These are phyloP conservation scores for Cryptocheilus praepositus DNA, from an alignment of 2,888 invertebrate species.

Conservation along the genomic window DNA sequence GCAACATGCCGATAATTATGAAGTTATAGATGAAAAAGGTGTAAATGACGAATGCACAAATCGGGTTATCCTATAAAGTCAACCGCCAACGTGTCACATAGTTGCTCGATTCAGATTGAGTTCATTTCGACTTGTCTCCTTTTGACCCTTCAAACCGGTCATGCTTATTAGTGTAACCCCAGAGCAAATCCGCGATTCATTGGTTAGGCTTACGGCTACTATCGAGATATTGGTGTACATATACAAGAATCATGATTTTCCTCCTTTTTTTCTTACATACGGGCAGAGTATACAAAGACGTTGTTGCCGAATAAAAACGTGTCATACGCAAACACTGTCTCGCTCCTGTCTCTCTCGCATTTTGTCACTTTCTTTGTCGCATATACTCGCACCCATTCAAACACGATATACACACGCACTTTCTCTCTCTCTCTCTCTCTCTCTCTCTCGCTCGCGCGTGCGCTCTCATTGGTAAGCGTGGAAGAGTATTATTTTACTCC, in stretches of 20 bases:
- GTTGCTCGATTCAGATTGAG: too few relatives aligned
- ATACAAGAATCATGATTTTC: constrained; percentile 66
- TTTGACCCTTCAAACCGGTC: not conserved
- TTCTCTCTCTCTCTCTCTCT: constrained; percentile 13
- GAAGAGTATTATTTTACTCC: not conserved
- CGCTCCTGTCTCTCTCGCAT: constrained; percentile 14
- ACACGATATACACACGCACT: constrained; percentile 18
- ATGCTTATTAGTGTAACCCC: not conserved
- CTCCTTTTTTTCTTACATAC: constrained; percentile 46
- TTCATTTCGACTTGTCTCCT: too few relatives aligned
- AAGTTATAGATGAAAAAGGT: too few relatives aligned
- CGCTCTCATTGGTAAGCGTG: constrained; percentile 5
- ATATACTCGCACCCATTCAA: not conserved
- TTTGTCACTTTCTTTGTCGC: not conserved
- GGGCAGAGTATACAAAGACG: constrained; percentile 65
- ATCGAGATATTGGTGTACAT: constrained; percentile 71
- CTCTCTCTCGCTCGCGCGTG: too few relatives aligned
- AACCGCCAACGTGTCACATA: too few relatives aligned
- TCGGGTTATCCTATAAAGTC: too few relatives aligned
- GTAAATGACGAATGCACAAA: too few relatives aligned
- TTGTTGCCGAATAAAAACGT: constrained; percentile 67
- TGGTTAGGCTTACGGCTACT: constrained; percentile 71
- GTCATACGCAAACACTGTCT: constrained; percentile 7
- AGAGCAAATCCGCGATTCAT: constrained; percentile 66
- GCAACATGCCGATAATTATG: too few relatives aligned